A percentile compares a stretch with the other conserved stretches of the same genome.
Evolutionary conservation across 2,113 vertebrate species (phyloP).

Genomic region (Anhinga rufa): DNA sequence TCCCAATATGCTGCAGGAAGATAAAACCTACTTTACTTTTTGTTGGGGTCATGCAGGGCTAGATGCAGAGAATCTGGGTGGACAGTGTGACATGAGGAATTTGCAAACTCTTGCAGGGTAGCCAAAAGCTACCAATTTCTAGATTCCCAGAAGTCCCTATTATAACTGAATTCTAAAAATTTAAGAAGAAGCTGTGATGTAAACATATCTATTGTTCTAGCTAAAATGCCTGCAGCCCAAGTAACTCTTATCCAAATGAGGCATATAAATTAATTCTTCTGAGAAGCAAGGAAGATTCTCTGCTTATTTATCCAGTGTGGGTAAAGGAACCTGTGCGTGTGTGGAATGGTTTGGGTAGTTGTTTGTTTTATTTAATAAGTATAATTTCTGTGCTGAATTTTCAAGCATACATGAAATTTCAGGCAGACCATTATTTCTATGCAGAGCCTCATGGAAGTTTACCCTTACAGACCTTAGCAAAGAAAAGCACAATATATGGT

Average conservation of each 20-base stretch:
- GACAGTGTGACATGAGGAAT: neutral
- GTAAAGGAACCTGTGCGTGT: neutral
- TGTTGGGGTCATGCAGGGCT: neutral
- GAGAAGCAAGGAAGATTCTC: neutral
- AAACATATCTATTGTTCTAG: neutral
- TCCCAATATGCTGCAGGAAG: neutral
- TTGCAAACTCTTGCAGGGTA: neutral
- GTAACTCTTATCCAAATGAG: neutral
- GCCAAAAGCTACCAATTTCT: neutral
- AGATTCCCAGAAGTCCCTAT: constrained; percentile 33
- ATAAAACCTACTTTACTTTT: neutral
- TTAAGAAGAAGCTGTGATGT: neutral
- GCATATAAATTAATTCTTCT: neutral
- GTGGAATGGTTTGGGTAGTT: neutral
- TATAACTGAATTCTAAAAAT: constrained; percentile 4
- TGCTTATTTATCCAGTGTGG: neutral
- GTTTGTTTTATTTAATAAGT: constrained; percentile 14
- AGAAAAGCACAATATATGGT: neutral
- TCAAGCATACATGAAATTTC: neutral
- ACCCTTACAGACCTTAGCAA: neutral
- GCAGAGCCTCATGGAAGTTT: neutral
- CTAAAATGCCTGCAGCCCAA: neutral
- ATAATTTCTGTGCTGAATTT: neutral
- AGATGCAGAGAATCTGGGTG: neutral
- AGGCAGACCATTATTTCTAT: neutral